phyloP scores from a whole-genome alignment of 2,113 vertebrate species.

The Capreolus pygargus region DNA sequence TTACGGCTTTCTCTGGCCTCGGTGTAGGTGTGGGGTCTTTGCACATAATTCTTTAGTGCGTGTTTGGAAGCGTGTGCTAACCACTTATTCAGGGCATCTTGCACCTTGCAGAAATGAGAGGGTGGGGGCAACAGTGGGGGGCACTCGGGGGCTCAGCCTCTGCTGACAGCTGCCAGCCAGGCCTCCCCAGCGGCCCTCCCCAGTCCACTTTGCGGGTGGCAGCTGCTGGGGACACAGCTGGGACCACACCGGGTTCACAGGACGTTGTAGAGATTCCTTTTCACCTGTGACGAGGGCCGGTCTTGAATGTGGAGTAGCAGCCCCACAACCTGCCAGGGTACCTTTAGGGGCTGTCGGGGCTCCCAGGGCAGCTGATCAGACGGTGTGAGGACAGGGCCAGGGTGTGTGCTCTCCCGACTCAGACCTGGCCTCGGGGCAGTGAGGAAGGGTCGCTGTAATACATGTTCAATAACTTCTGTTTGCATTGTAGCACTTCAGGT shows the following conservation, averaged over 20 bases:
- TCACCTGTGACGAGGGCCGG: not conserved
- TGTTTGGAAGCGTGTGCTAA: not conserved
- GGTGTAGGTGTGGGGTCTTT: not conserved
- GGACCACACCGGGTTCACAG: not conserved
- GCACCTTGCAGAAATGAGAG: not conserved
- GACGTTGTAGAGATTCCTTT: not conserved
- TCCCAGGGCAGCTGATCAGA: not conserved
- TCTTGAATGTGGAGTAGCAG: not conserved
- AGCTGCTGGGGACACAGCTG: not conserved
- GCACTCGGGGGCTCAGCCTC: not conserved
- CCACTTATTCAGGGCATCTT: not conserved
- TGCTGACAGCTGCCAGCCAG: not conserved
- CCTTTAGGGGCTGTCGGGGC: not conserved
- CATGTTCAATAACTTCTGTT: not conserved
- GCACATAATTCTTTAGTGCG: not conserved
- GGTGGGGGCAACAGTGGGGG: not conserved
- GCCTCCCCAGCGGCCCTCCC: not conserved
- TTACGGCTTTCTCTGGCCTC: not conserved
- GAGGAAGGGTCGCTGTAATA: not conserved
- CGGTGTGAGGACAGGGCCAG: not conserved
- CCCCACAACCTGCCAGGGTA: not conserved
- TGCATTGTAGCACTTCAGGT: slow-evolving; percentile 4
- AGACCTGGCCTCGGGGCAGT: not conserved
- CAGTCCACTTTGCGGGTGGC: not conserved
- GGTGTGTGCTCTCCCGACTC: not conserved